Evolutionary conservation across 1,140 invertebrate genomes (phyloP).

Genomic region (Drosophila grimshawi): DNA sequence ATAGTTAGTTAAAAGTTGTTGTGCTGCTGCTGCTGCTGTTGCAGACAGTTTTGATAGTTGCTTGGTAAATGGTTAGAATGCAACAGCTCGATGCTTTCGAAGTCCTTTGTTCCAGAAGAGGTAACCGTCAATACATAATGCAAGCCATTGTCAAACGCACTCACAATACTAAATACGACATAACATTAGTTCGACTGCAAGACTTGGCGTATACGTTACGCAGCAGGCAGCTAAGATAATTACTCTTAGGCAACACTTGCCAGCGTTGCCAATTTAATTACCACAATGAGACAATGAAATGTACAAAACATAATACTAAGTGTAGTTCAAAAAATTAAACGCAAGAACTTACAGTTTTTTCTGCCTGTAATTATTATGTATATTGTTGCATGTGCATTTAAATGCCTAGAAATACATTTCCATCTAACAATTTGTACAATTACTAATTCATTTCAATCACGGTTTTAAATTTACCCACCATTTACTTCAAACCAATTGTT

Average conservation of each 20-base stretch:
- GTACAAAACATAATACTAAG: too few species aligned
- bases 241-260: slow-evolving; percentile 68
- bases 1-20: slow-evolving; percentile 41
- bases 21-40: slow-evolving; percentile 30
- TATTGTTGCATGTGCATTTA: too few species aligned
- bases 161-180: neutral
- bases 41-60: slow-evolving; percentile 76
- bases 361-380: too few species aligned
- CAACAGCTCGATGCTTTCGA: slow-evolving; percentile 35
- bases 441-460: too few species aligned
- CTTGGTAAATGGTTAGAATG: slow-evolving; percentile 56
- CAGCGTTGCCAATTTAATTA: slow-evolving; percentile 10
- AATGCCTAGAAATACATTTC: too few species aligned
- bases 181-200: neutral
- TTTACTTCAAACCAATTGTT: too few species aligned
- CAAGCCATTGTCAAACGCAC: neutral
- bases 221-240: slow-evolving; percentile 56
- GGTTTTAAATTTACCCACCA: too few species aligned
- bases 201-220: slow-evolving; percentile 51
- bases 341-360: too few species aligned
- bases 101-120: slow-evolving; percentile 25
- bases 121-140: slow-evolving; percentile 54
- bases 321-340: too few species aligned
- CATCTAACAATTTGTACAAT: too few species aligned
- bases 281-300: too few species aligned